Percentiles rank a stretch among this genome's conserved stretches.
phyloP scores from a whole-genome alignment of 2,888 invertebrate species.

The Drosophila helvetica region DNA sequence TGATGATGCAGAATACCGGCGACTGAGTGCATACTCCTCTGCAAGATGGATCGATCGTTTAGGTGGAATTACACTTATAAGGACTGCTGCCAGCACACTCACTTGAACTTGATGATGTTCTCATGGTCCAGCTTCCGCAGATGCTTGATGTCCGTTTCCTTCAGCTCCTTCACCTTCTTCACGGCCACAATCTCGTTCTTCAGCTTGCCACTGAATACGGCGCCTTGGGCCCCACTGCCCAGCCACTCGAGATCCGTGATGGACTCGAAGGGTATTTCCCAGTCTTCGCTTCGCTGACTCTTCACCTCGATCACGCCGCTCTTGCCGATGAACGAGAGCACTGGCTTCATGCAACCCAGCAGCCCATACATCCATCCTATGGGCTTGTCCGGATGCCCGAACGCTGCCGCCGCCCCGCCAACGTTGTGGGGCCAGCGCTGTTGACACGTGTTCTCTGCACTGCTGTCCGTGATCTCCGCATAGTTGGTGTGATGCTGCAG shows the following conservation, averaged over 20 bases:
- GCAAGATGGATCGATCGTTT: conserved; percentile 65
- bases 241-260: conserved; percentile 95
- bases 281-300: conserved; percentile 88
- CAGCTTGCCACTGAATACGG: conserved; percentile 94
- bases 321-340: conserved; percentile 94
- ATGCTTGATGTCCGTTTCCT: conserved; percentile 96
- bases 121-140: conserved; percentile 95
- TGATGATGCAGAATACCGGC: conserved; percentile 96
- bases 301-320: conserved; percentile 89
- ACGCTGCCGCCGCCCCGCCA: conserved; percentile 79
- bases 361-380: conserved; percentile 92
- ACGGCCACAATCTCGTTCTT: conserved; percentile 95
- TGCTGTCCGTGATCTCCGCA: conserved; percentile 82
- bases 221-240: conserved; percentile 98
- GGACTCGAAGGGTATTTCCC: conserved; percentile 97
- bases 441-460: conserved; percentile 83
- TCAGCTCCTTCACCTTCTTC: conserved; percentile 96
- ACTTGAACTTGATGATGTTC: conserved; percentile 92
- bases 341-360: conserved; percentile 94
- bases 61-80: conserved; percentile 38
- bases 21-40: conserved; percentile 97
- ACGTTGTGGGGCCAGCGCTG: conserved; percentile 84
- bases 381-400: conserved; percentile 85
- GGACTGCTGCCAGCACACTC: conserved; percentile 50
- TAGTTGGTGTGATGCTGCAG: conserved; percentile 66